These are phyloP conservation scores for Furnarius figulus DNA, from an alignment of 2,113 vertebrate species.

Conservation along the genomic window DNA sequence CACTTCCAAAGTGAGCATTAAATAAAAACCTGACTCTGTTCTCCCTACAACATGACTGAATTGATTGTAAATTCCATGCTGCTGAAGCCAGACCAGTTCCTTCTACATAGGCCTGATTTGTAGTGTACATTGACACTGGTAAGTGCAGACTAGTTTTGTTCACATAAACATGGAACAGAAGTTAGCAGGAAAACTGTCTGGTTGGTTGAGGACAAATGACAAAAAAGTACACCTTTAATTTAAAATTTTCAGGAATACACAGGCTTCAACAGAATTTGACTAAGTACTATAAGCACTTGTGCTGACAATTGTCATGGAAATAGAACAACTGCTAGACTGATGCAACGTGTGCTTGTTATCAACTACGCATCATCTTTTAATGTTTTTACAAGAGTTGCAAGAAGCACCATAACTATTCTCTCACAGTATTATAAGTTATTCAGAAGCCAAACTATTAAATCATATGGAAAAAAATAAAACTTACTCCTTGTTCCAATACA, in stretches of 20 bases:
- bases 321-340: not conserved
- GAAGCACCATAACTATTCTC: not conserved
- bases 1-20: not conserved
- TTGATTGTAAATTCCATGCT: not conserved
- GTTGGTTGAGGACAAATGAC: not conserved
- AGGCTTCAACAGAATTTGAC: not conserved
- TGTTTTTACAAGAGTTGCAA: not conserved
- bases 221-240: not conserved
- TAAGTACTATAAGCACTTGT: not conserved
- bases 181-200: not conserved
- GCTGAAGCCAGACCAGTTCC: not conserved
- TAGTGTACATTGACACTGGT: not conserved
- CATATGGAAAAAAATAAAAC: slow-evolving; percentile 27
- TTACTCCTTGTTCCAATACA: slow-evolving; percentile 90
- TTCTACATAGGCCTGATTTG: not conserved
- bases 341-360: not conserved
- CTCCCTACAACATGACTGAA: not conserved
- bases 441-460: not conserved
- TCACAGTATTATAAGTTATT: not conserved
- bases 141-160: not conserved
- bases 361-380: not conserved
- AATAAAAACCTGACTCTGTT: not conserved
- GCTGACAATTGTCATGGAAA: not conserved
- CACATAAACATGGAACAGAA: not conserved
- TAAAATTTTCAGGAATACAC: not conserved